phyloP scores from a whole-genome alignment of 2,888 invertebrate genomes.

The Epinotia brunnichana region DNA sequence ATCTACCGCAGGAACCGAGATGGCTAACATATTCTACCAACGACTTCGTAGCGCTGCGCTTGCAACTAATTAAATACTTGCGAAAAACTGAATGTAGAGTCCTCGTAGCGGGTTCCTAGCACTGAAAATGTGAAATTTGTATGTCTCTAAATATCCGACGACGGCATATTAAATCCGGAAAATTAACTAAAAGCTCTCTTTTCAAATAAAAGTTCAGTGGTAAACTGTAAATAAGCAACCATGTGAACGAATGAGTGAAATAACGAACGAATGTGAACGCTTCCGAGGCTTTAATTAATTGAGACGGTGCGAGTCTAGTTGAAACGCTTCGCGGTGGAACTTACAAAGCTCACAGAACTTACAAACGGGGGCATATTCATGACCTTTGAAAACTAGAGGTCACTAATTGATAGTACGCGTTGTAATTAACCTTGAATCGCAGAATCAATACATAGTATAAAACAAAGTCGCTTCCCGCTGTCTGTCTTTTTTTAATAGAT shows the following conservation, averaged over 20 bases:
- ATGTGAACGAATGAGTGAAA: constrained; percentile 32
- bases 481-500: too few relatives aligned
- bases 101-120: too few relatives aligned
- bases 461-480: too few relatives aligned
- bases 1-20: too few relatives aligned
- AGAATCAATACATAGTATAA: too few relatives aligned
- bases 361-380: neutral
- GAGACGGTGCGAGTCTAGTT: constrained; percentile 38
- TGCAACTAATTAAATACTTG: too few relatives aligned
- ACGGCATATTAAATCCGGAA: neutral
- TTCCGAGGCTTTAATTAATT: constrained; percentile 38
- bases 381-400: neutral
- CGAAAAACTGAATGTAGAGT: too few relatives aligned
- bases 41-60: too few relatives aligned
- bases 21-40: too few relatives aligned
- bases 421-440: too few relatives aligned
- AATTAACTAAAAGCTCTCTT: neutral
- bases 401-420: neutral
- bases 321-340: constrained; percentile 7
- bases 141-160: too few relatives aligned
- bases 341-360: constrained; percentile 22
- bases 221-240: constrained; percentile 27
- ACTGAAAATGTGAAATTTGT: too few relatives aligned
- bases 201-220: neutral
- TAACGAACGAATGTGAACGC: constrained; percentile 24